Evolutionary conservation across 2,888 invertebrate species (phyloP).

Genomic region (Eristalinus aeneus): DNA sequence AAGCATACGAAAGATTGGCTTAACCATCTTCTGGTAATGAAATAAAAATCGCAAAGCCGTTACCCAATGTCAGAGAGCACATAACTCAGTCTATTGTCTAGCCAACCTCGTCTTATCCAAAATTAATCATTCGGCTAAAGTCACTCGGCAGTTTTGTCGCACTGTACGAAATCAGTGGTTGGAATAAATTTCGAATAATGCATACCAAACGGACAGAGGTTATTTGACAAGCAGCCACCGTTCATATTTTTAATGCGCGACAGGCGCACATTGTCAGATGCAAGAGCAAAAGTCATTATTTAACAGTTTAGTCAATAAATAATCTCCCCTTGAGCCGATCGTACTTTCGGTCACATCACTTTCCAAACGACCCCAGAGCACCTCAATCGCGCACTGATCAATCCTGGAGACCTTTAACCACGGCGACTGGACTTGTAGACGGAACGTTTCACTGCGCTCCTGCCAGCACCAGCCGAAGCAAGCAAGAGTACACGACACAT

Average conservation of each 20-base stretch:
- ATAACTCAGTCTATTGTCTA: conserved; percentile 57
- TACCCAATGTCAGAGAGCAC: conserved; percentile 55
- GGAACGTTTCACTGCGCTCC: not conserved
- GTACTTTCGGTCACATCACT: conserved; percentile 5
- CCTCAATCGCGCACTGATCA: conserved; percentile 31
- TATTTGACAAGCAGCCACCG: conserved; percentile 28
- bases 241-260: conserved; percentile 51
- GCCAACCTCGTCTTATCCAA: conserved; percentile 42
- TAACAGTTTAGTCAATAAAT: conserved; percentile 66
- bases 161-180: conserved; percentile 51
- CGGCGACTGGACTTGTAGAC: conserved; percentile 19
- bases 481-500: not conserved
- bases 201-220: conserved; percentile 29
- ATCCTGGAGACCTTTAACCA: conserved; percentile 16
- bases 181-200: conserved; percentile 12
- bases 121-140: conserved; percentile 50
- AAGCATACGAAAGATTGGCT: not conserved
- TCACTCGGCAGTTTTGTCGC: conserved; percentile 45
- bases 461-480: not conserved
- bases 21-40: not conserved
- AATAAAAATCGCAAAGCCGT: conserved; percentile 41
- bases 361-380: conserved; percentile 8
- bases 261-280: conserved; percentile 68
- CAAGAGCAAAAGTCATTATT: conserved; percentile 69
- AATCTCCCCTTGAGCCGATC: conserved; percentile 21